phyloP scores from a whole-genome alignment of 1,140 invertebrate species.

The Drosophila obscura region DNA sequence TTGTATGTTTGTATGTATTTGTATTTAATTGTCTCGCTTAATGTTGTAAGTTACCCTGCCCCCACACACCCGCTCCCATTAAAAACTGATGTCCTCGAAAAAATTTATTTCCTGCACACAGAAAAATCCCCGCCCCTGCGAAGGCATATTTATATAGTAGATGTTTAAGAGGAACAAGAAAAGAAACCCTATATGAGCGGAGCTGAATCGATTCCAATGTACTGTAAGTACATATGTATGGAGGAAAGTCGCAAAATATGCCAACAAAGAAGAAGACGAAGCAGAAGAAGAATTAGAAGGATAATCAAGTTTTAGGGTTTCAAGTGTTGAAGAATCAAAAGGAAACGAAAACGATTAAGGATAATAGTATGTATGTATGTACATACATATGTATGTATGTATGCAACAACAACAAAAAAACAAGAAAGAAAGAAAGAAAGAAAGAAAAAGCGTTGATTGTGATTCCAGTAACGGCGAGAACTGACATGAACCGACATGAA shows the following conservation, averaged over 20 bases:
- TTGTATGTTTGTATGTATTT: constrained; percentile 13
- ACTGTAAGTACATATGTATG: not conserved
- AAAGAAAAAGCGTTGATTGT: constrained; percentile 76
- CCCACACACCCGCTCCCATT: constrained; percentile 4
- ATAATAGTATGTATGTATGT: not conserved
- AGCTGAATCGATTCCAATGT: constrained; percentile 25
- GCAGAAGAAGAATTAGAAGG: constrained; percentile 5
- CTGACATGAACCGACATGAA: constrained; percentile 26
- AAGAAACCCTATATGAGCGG: constrained; percentile 1
- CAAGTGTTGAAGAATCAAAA: constrained; percentile 56
- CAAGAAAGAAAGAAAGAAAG: constrained; percentile 30
- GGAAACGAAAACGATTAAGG: constrained; percentile 15
- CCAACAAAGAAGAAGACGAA: constrained; percentile 6
- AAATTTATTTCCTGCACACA: not conserved
- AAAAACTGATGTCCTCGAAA: not conserved
- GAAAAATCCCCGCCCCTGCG: not conserved
- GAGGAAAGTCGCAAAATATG: not conserved
- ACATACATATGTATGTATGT: not conserved
- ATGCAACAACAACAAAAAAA: not conserved
- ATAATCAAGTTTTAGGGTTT: constrained; percentile 53
- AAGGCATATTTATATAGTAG: constrained; percentile 49
- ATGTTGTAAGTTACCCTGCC: constrained; percentile 35
- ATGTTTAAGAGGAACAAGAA: constrained; percentile 20
- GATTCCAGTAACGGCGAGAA: constrained; percentile 61
- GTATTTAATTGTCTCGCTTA: constrained; percentile 51